Evolutionary conservation across 2,888 invertebrate species (phyloP), one percentile per base, ranked within the genome.

Genomic region (Aporophyla nigra): DNA sequence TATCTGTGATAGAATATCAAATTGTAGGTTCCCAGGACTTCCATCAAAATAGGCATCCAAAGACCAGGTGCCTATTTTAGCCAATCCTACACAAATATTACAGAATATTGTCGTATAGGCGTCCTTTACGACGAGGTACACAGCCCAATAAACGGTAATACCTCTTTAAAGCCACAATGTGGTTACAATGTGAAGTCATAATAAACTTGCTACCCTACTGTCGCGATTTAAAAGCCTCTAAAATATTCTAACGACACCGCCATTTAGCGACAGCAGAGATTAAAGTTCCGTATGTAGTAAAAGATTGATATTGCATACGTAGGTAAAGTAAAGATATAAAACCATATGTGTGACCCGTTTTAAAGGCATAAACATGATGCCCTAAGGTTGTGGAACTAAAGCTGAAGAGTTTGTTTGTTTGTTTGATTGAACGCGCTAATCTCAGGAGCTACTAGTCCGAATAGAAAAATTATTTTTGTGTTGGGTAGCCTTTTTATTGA

Each of bases 171-270:
- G 1, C 14, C 46, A 83, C 84, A 84, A 27, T 76, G 81, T 84
- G 59, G 76, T 76, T 73, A 83, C 84, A 84, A 59, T 71, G 82
- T 84, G 56, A 58, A 27, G 21, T 24, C 68, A 76, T 81, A 83
- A 80, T 84, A 80, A 84, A 82, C 71, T 69, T 33, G 51, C n/a
- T 62, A 27, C 70, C 58, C 62, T 53, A 71, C 61, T 58, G 16
- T 46, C 46, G 62, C 56, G 61, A 72, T 76, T 84, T 83, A 61
- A 80, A 76, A 84, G 81, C 76, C 76, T 72, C 59, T 83, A 73
- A 83, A 84, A 80, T 84, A 76, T 71, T 79, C 84, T 86, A 79
- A 84, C 75, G 85, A 67, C 43, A 14, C 40, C 53, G 27, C 63
- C 79, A 72, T 86, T 70, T 77, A 74, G 70, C 49, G 71, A 43